phyloP scores from a whole-genome alignment of 2,888 invertebrate genomes.

The Watsonalla cultraria region DNA sequence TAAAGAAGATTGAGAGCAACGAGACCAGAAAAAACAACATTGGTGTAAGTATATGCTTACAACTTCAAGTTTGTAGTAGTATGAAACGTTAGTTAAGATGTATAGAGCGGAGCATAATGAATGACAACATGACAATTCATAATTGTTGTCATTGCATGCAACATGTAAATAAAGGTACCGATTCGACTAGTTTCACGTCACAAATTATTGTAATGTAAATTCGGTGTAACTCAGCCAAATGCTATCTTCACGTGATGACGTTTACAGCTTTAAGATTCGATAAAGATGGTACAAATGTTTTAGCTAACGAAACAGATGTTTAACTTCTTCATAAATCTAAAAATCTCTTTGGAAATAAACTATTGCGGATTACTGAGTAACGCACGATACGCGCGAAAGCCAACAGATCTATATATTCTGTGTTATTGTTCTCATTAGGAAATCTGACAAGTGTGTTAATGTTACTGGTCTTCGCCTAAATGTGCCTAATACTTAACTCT shows the following conservation, averaged over 20 bases:
- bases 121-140: no score
- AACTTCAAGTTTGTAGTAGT: no score
- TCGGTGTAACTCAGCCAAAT: no score
- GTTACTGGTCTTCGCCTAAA: constrained; percentile 14
- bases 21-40: no score
- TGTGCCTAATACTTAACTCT: constrained; percentile 12
- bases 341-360: constrained; percentile 18
- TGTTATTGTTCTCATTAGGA: constrained; percentile 17
- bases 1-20: no score
- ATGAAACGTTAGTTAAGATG: no score
- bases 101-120: no score
- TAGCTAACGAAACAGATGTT: constrained; percentile 29
- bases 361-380: constrained; percentile 14
- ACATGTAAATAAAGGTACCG: no score
- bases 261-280: neutral
- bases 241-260: neutral
- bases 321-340: constrained; percentile 25
- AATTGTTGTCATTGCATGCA: no score
- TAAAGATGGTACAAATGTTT: constrained; percentile 2
- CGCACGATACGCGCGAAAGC: constrained; percentile 1
- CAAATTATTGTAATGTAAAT: no score
- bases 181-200: no score
- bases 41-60: no score
- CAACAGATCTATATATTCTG: neutral
- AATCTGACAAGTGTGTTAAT: constrained; percentile 28